Base-by-base conservation (phyloP, 2,113 vertebrate genomes). In the Chamaea fasciata region DNA sequence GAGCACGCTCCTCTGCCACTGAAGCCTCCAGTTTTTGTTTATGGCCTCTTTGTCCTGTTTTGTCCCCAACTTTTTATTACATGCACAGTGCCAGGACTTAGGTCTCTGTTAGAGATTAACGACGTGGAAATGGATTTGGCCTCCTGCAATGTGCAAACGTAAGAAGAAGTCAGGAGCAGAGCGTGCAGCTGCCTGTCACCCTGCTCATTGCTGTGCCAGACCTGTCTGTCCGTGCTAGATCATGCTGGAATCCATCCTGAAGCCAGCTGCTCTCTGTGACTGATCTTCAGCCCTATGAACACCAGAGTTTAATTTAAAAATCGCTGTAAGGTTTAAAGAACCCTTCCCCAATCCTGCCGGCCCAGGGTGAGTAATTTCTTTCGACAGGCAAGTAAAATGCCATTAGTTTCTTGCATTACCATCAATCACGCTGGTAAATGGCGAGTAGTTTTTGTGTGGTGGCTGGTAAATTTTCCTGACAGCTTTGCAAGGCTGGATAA, bases 391-490 rank as follows among this genome's bases (percentile, higher is more conserved):
- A 92, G 71, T 86, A 71, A 90, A 96, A 90, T 88, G 75, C 56
- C 87, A 27, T 90, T 93, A 74, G 68, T 94, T 90, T 81, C 64
- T 60, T 96, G 82, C 85, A 71, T 95, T 95, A 11, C 76, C 78
- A 52, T 96, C 87, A 80, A 80, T 92, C 85, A 83, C 64, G 28
- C 70, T 65, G 90, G 91, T 64, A 88, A 97, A 83, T 0, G 68
- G 85, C 88, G 75, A 95, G 83, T 67, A 68, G 17, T 83, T 95
- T 94, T 77, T 77, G 82, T 83, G 68, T 1, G 11, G 87, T 93
- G 91, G 92, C 95, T 95, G 94, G 64, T 92, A 68, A 93, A 96
- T 96, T 92, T 86, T 86, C 93, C 82, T 96, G 94, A 95, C 91
- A 93, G 95, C 56, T 92, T 55, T 86, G 70, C 50, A 80, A 55